Percentiles rank a stretch among this genome's conserved stretches.
Conservation (phyloP, 2,888 invertebrate genomes). For the Protodeltote pygarga region DNA sequence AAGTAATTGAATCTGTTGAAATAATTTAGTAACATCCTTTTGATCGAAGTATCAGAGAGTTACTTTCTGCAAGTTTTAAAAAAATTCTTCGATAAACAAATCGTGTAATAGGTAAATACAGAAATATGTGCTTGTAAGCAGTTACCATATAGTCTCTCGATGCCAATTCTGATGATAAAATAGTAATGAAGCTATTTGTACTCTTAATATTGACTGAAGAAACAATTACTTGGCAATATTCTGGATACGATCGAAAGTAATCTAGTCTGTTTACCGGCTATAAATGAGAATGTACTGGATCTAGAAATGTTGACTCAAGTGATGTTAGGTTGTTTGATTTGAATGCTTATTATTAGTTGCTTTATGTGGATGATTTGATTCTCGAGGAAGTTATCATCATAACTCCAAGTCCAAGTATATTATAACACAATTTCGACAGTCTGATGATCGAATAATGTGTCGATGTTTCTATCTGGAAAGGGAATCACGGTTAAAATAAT, state of each 20-base stretch:
- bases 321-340: slow-evolving; percentile 8
- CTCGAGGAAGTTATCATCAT: too few relatives aligned
- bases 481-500: too few relatives aligned
- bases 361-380: too few relatives aligned
- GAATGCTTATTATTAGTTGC: too few relatives aligned
- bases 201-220: slow-evolving; percentile 38
- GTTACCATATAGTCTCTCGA: slow-evolving; percentile 3
- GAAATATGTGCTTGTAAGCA: not conserved
- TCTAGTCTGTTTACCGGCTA: slow-evolving; percentile 36
- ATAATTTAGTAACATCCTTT: too few relatives aligned
- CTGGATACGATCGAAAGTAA: slow-evolving; percentile 38
- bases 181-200: slow-evolving; percentile 35
- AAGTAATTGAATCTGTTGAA: too few relatives aligned
- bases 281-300: slow-evolving; percentile 30
- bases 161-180: slow-evolving; percentile 25
- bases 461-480: too few relatives aligned
- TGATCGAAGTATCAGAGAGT: too few relatives aligned
- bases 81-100: not conserved
- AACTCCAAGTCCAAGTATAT: too few relatives aligned
- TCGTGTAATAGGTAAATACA: not conserved
- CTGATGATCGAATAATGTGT: too few relatives aligned
- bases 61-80: too few relatives aligned
- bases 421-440: too few relatives aligned
- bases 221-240: slow-evolving; percentile 42
- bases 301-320: slow-evolving; percentile 22